Conservation (phyloP, 2,113 vertebrate species). For the Polypterus senegalus region DNA sequence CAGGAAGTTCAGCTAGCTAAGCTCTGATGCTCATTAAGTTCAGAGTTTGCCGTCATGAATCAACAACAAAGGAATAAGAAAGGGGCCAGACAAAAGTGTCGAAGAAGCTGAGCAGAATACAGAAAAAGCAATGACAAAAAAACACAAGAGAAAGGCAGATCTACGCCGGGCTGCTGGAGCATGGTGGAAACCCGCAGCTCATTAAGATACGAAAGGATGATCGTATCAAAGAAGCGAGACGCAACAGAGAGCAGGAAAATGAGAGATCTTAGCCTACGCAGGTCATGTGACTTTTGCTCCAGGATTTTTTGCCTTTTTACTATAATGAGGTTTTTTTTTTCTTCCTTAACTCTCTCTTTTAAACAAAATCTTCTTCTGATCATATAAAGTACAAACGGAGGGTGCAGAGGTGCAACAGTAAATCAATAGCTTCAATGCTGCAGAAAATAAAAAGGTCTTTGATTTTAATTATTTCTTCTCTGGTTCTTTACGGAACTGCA, state of each 20-base stretch:
- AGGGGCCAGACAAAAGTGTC: slow-evolving; percentile 15
- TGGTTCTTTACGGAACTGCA: slow-evolving; percentile 45
- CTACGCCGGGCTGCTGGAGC: slow-evolving; percentile 19
- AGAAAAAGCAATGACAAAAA: not conserved
- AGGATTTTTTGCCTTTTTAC: slow-evolving; percentile 37
- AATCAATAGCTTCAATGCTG: slow-evolving; percentile 39
- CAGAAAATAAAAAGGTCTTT: slow-evolving; percentile 46
- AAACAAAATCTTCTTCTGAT: slow-evolving; percentile 50
- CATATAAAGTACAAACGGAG: slow-evolving; percentile 33
- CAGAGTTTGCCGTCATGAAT: slow-evolving; percentile 16
- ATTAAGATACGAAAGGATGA: slow-evolving; percentile 38
- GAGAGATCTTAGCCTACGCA: slow-evolving; percentile 30
- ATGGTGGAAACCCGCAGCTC: slow-evolving; percentile 29
- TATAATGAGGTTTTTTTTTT: slow-evolving; percentile 43
- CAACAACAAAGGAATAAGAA: slow-evolving; percentile 8
- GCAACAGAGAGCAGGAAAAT: slow-evolving; percentile 20
- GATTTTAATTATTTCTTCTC: slow-evolving; percentile 44
- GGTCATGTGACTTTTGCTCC: slow-evolving; percentile 45
- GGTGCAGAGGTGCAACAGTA: slow-evolving; percentile 20
- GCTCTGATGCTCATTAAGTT: slow-evolving; percentile 5
- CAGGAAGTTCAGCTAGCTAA: not conserved
- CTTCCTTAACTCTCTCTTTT: slow-evolving; percentile 15
- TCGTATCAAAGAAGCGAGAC: slow-evolving; percentile 40
- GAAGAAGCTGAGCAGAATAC: slow-evolving; percentile 21
- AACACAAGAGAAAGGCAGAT: not conserved